Conservation (phyloP, 2,113 vertebrate genomes). For the Riparia riparia region DNA sequence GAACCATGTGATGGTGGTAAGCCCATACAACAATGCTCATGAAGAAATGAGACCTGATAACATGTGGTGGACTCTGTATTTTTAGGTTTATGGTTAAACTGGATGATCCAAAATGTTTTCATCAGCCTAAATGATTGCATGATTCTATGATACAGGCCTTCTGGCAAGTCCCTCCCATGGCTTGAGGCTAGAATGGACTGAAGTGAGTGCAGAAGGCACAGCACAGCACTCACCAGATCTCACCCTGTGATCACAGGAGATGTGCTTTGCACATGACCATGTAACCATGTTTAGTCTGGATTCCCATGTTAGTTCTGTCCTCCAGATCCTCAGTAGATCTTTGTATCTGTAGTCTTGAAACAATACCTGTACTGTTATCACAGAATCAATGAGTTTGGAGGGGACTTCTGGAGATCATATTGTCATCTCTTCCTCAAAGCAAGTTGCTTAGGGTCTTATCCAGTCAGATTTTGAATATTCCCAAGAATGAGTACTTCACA, state of each 20-base stretch:
- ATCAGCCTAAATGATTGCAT: neutral
- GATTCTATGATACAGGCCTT: neutral
- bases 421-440: neutral
- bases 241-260: neutral
- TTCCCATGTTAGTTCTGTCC: neutral
- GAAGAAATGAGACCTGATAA: neutral
- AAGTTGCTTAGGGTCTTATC: neutral
- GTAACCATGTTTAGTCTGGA: neutral
- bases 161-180: neutral
- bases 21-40: neutral
- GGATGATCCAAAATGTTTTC: neutral
- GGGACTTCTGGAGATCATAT: neutral
- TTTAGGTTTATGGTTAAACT: neutral
- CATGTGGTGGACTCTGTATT: neutral
- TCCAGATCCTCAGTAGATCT: neutral
- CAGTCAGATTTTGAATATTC: neutral
- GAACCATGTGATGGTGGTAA: neutral
- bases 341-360: neutral
- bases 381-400: neutral
- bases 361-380: neutral
- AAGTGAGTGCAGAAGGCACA: neutral
- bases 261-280: neutral
- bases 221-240: accelerated
- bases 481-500: neutral
- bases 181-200: neutral